phyloP scores from a whole-genome alignment of 64 coral and sea anemone genomes.

The Actinia tenebrosa region DNA sequence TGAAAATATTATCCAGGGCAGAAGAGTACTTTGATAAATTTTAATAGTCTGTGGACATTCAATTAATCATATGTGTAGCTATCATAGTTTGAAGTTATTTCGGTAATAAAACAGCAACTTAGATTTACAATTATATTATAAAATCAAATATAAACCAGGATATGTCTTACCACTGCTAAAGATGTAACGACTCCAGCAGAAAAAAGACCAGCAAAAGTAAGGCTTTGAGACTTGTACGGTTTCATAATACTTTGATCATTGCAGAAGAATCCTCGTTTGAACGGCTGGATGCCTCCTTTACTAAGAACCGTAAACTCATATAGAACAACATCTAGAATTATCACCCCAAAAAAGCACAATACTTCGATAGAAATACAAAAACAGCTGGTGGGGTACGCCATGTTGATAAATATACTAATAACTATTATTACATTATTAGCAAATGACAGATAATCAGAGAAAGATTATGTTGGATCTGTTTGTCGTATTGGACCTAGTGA shows the following conservation, averaged over 20 bases:
- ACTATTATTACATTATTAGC: background rate
- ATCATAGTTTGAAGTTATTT: no score
- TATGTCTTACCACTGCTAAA: background rate
- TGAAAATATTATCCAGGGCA: no score
- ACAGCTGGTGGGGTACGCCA: background rate
- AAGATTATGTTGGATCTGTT: no score
- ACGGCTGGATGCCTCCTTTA: conserved; percentile 21
- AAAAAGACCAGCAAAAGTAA: background rate
- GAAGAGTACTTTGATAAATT: no score
- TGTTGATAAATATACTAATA: background rate
- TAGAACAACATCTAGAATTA: background rate
- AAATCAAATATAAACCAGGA: no score
- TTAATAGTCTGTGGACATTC: no score
- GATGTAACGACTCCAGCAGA: background rate
- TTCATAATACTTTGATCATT: conserved; percentile 42
- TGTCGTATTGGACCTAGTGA: no score
- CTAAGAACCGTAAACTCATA: background rate
- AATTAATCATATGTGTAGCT: no score
- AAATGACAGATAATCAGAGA: background rate
- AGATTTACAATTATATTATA: no score
- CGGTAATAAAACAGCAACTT: no score
- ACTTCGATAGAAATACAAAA: conserved; percentile 9
- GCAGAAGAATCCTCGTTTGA: conserved; percentile 48
- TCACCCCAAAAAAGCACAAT: background rate
- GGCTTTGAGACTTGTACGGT: background rate